phyloP scores from a whole-genome alignment of 2,113 vertebrate species.

The Axis porcinus region DNA sequence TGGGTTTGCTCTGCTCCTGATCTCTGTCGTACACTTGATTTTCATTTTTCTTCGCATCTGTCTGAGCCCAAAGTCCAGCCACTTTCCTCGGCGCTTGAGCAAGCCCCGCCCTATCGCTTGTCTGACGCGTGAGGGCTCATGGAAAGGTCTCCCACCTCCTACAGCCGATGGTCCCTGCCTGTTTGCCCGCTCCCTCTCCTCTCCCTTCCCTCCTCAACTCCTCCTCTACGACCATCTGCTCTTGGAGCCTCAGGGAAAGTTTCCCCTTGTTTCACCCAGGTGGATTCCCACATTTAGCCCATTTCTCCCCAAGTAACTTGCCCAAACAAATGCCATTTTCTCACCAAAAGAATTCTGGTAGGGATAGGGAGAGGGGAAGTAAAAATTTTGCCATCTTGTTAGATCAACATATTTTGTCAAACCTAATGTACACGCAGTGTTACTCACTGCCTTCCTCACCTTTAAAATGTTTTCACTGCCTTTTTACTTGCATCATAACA shows the following conservation, averaged over 20 bases:
- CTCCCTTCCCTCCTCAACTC: neutral
- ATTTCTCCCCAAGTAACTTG: neutral
- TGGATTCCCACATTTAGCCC: neutral
- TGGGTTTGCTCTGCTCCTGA: neutral
- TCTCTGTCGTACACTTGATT: accelerated
- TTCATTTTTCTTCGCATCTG: neutral
- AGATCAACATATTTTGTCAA: neutral
- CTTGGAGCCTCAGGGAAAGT: neutral
- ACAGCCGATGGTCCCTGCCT: neutral
- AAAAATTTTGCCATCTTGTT: neutral
- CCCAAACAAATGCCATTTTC: neutral
- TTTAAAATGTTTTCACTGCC: neutral
- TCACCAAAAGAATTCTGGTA: neutral
- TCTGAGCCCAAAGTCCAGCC: neutral
- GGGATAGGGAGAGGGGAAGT: accelerated
- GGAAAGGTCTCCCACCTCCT: neutral
- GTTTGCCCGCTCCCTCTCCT: neutral
- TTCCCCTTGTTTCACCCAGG: neutral
- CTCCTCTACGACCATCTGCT: neutral
- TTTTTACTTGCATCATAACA: neutral
- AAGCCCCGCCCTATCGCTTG: accelerated
- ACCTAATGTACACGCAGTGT: neutral
- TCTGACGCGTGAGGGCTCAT: accelerated
- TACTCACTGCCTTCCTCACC: neutral
- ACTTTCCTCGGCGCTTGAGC: neutral